Evolutionary conservation across 2,888 invertebrate genomes (phyloP).

Genomic region (Xylota sylvarum): DNA sequence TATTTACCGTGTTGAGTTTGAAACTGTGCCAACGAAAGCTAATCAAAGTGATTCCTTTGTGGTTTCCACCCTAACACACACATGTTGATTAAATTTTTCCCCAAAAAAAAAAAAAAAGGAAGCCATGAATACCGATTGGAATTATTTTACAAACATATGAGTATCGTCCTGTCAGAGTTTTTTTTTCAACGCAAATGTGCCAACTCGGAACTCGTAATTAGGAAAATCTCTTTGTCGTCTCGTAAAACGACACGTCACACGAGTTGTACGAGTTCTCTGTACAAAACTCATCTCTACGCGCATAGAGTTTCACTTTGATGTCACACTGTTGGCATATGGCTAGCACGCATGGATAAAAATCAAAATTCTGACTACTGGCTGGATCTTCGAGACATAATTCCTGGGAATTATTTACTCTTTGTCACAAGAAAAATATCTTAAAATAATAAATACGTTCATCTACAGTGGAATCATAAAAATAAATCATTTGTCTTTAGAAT

Average conservation of each 20-base stretch:
- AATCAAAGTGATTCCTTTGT: constrained; percentile 15
- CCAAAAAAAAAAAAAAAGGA: constrained; percentile 9
- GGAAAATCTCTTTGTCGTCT: constrained; percentile 43
- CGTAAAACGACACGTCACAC: background rate
- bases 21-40: constrained; percentile 48
- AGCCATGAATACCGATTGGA: background rate
- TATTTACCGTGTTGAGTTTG: constrained; percentile 43
- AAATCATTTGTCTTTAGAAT: constrained; percentile 36
- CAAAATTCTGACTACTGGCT: constrained; percentile 39
- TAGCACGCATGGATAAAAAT: constrained; percentile 48
- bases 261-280: background rate
- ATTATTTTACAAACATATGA: constrained; percentile 34
- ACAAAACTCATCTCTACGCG: background rate
- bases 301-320: constrained; percentile 49
- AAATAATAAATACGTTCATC: constrained; percentile 31
- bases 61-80: background rate
- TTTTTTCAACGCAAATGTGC: constrained; percentile 19
- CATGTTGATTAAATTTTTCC: constrained; percentile 9
- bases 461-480: constrained; percentile 34
- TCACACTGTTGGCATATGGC: constrained; percentile 49
- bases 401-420: constrained; percentile 27
- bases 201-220: constrained; percentile 38
- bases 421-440: constrained; percentile 32
- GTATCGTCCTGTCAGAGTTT: constrained; percentile 38
- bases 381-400: constrained; percentile 50